Evolutionary conservation across 2,113 vertebrate genomes (phyloP), one percentile per base, ranked within the genome.

Genomic region (Pelecanoides urinatrix): DNA sequence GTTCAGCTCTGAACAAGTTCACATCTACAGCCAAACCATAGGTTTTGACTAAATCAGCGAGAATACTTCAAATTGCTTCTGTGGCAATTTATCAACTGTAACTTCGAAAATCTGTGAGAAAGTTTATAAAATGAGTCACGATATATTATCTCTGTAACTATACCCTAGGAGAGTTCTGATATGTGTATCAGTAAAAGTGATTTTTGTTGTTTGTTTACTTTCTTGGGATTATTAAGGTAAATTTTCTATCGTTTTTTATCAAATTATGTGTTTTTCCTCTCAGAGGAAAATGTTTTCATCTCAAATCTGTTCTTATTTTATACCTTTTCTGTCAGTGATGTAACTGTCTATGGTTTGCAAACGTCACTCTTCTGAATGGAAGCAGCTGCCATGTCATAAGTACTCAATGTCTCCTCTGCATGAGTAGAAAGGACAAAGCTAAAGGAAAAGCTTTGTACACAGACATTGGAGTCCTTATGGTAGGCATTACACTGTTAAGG

Each of bases 331-430:
- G 36, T 52, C 7, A 0, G 45, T 2, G 4, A 65, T 76, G 19
- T 62, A 71, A 52, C 56, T 67, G 81, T 65, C 90, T 86, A 26
- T 47, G 62, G 59, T 47, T 91, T 83, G 76, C 79, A 91, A 92
- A 91, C 1, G 3, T 55, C 0, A 0, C 34, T 90, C 7, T 58
- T 88, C 85, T 96, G 96, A 95, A 92, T 95, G 71, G 90, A 94
- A 96, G 92, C 96, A 96, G 93, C 96, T 92, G 89, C 91, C 58
- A 32, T 88, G 92, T 94, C 74, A 38, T 49, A 75, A 79, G 42
- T 44, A 62, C 29, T 95, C 84, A 94, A 2, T 55, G 68, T 94
- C 62, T 82, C 27, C 73, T 82, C 77, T 78, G 27, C 0, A 0
- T 58, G 77, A 96, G 66, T 12, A 66, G 77, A 56, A 96, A 91